Evolutionary conservation across 2,888 invertebrate species (phyloP), one percentile per base, ranked within the genome.

Genomic region (Phrixothrix hirtus): DNA sequence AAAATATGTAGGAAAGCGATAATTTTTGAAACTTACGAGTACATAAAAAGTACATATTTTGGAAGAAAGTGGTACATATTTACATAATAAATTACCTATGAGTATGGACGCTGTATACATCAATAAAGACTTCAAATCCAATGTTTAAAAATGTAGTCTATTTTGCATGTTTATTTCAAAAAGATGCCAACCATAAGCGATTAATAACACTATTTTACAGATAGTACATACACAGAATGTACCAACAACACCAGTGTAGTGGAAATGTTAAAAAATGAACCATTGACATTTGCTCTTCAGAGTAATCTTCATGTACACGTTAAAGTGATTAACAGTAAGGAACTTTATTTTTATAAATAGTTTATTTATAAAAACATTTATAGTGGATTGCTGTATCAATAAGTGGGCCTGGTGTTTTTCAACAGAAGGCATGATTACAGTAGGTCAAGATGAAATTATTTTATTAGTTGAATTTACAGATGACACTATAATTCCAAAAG

Each of bases 371-470:
- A 30, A 12, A 13, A 6, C 17, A 44, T 50, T 75, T 78, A 21
- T 68, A 88, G 89, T 90, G 78, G 85, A 84, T 65, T 90, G 90
- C 69, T 88, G 88, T 69, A 82, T 88, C 56, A 85, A 86, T 66
- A 83, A 83, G 61, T 79, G 79, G 54, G 86, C 86, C 52, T 89
- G 92, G 83, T 88, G 88, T 70, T 86, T 91, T 64, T 83, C 87
- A 13, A 88, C 89, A 0, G 79, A 82, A 60, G 92, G 92, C 9
- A 78, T 92, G 72, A 84, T 85, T 51, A 84, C 85, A 49, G 89
- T 90, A 11, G 90, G 89, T 1, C 92, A 91, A 69, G 91, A 92
- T 69, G 92, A 92, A 76, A 77, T 93, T 12, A 82, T 91, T 34
- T 81, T 90, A 47, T 70, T 92, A 27, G 74, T 92, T 13, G 89